Conservation (phyloP, 2,888 invertebrate genomes). For the Polyploca ridens region DNA sequence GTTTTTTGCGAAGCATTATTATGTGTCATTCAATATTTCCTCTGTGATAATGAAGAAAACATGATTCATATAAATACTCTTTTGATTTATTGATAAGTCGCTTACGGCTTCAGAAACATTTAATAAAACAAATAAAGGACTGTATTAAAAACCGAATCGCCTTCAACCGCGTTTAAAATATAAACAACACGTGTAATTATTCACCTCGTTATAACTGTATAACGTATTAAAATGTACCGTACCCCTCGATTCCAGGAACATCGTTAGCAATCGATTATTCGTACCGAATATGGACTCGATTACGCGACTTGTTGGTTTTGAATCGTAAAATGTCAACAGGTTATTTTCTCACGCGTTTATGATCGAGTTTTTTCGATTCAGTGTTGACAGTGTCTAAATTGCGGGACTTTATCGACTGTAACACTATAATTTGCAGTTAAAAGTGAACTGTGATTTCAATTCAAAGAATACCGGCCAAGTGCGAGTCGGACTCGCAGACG, state of each 20-base stretch:
- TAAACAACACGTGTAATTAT: conserved; percentile 1
- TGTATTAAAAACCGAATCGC: neutral
- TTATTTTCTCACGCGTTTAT: neutral
- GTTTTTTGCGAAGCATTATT: too few relatives aligned
- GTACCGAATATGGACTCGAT: conserved; percentile 31
- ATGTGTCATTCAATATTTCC: too few relatives aligned
- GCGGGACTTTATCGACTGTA: neutral
- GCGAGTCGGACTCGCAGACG: too few relatives aligned
- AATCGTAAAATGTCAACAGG: conserved; percentile 19
- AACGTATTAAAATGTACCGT: conserved; percentile 6
- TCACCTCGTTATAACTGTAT: conserved; percentile 10
- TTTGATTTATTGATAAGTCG: too few relatives aligned
- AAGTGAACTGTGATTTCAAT: too few relatives aligned
- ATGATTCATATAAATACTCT: too few relatives aligned
- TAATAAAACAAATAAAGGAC: neutral
- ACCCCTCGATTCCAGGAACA: conserved; percentile 18
- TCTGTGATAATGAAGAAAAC: too few relatives aligned
- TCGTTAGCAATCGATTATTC: conserved; percentile 14
- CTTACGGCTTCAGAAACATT: neutral
- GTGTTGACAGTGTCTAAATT: neutral
- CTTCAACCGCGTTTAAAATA: neutral
- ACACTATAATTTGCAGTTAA: too few relatives aligned
- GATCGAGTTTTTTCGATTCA: neutral
- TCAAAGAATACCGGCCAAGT: too few relatives aligned
- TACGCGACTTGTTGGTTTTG: conserved; percentile 17